Evolutionary conservation across 2,113 vertebrate genomes (phyloP).

Genomic region (Toxotes chatareus): DNA sequence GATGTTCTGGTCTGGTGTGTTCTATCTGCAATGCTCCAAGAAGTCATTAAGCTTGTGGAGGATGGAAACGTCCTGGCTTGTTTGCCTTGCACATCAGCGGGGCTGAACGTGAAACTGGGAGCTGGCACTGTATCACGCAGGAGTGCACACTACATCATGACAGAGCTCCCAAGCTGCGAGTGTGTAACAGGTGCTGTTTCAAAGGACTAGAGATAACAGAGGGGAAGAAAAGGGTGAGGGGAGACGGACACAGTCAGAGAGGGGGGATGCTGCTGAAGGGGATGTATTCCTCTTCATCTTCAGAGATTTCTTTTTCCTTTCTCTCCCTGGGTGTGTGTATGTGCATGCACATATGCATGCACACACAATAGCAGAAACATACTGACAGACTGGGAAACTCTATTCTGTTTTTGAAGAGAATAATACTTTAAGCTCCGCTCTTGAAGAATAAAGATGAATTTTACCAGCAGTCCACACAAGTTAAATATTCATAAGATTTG

Average conservation of each 20-base stretch:
- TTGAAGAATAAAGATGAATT: slow-evolving; percentile 24
- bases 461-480: not conserved
- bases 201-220: slow-evolving; percentile 77
- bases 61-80: slow-evolving; percentile 66
- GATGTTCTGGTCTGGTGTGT: slow-evolving; percentile 34
- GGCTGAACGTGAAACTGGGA: slow-evolving; percentile 47
- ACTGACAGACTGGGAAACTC: slow-evolving; percentile 24
- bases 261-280: slow-evolving; percentile 39
- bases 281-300: slow-evolving; percentile 72
- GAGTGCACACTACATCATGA: slow-evolving; percentile 64
- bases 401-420: slow-evolving; percentile 47
- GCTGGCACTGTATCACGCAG: slow-evolving; percentile 55
- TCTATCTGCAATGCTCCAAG: slow-evolving; percentile 42
- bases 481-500: slow-evolving; percentile 53
- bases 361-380: not conserved
- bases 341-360: not conserved
- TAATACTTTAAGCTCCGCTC: slow-evolving; percentile 40
- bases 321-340: not conserved
- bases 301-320: slow-evolving; percentile 48
- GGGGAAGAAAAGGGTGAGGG: slow-evolving; percentile 43
- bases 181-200: slow-evolving; percentile 82
- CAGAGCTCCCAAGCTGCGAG: slow-evolving; percentile 66
- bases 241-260: slow-evolving; percentile 47
- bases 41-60: slow-evolving; percentile 66
- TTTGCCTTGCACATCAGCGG: slow-evolving; percentile 65